Conservation (phyloP, 1,140 invertebrate genomes). For the Antheraea pernyi region DNA sequence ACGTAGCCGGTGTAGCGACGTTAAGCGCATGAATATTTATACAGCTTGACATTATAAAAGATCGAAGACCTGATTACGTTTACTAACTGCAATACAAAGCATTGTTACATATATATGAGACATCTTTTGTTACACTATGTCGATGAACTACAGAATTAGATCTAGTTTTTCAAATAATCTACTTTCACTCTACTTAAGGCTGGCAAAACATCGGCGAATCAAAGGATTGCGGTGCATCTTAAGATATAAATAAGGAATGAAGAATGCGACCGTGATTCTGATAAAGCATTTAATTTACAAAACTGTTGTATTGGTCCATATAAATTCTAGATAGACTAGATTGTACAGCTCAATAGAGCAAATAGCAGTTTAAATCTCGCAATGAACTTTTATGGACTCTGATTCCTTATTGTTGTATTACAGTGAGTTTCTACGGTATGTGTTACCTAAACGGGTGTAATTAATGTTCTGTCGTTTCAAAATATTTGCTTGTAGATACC, state of each 20-base stretch:
- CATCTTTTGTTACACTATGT: too few relatives aligned
- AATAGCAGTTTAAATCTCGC: neutral
- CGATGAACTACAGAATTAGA: too few relatives aligned
- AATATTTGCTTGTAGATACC: constrained; percentile 3
- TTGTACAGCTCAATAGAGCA: neutral
- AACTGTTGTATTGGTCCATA: neutral
- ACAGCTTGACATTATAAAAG: neutral
- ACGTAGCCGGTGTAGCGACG: too few relatives aligned
- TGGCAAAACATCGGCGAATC: neutral
- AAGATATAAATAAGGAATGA: neutral
- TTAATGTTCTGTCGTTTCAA: neutral
- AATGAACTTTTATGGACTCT: too few relatives aligned
- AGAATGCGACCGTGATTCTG: neutral
- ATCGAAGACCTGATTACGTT: too few relatives aligned
- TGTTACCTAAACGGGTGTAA: neutral
- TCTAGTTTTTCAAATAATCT: too few relatives aligned
- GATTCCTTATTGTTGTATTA: neutral
- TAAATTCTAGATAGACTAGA: neutral
- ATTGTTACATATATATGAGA: too few relatives aligned
- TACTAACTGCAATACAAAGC: too few relatives aligned
- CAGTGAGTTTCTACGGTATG: neutral
- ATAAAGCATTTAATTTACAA: neutral
- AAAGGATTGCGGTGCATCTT: neutral
- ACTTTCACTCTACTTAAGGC: too few relatives aligned
- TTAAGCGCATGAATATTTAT: too few relatives aligned